Conservation (phyloP, 2,113 vertebrate genomes). For the Oostethus manadensis region DNA sequence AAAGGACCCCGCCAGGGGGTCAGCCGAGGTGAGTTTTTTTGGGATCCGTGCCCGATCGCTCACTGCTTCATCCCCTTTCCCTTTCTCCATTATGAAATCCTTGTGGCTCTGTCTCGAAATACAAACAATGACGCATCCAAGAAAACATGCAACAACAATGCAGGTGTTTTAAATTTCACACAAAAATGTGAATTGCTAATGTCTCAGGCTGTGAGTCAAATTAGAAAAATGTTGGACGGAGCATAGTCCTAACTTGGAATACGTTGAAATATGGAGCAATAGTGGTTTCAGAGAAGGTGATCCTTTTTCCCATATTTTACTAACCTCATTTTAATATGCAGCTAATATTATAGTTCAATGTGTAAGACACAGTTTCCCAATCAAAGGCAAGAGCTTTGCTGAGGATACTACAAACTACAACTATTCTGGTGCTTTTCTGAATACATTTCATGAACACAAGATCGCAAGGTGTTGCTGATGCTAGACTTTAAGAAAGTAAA, state of each 20-base stretch:
- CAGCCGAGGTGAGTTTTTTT: constrained; percentile 34
- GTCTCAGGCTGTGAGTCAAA: not conserved
- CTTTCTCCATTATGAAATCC: constrained; percentile 26
- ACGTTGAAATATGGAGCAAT: not conserved
- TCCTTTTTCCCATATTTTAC: not conserved
- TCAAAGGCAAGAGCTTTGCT: no score
- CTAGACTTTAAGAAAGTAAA: no score
- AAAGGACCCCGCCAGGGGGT: constrained; percentile 35
- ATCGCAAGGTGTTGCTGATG: no score
- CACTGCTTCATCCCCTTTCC: constrained; percentile 29
- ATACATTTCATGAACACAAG: no score
- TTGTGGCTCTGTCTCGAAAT: constrained; percentile 7
- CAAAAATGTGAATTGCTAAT: not conserved
- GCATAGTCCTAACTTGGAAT: not conserved
- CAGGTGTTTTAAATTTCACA: not conserved
- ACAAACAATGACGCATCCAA: not conserved
- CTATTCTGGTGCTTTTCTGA: no score
- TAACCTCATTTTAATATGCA: no score
- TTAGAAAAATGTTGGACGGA: not conserved
- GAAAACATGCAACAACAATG: constrained; percentile 1
- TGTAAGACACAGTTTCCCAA: no score
- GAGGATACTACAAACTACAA: no score
- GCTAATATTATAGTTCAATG: no score
- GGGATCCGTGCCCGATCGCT: constrained; percentile 31
- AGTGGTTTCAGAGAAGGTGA: not conserved